These are phyloP conservation scores for Oedothorax gibbosus DNA, from an alignment of 1,140 invertebrate species.

Conservation along the genomic window DNA sequence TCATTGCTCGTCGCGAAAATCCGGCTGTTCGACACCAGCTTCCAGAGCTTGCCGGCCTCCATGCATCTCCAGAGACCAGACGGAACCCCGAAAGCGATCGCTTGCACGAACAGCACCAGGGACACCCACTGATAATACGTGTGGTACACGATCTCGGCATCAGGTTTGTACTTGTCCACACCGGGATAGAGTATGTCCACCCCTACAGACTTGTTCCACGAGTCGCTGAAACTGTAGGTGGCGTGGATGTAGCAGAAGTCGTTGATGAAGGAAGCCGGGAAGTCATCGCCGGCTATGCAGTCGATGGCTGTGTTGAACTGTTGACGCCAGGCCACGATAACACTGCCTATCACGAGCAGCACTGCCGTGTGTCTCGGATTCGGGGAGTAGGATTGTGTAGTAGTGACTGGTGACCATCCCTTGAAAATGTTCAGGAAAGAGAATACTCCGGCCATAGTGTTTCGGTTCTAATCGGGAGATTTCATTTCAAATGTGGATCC, in stretches of 20 bases:
- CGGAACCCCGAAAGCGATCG: slow-evolving; percentile 91
- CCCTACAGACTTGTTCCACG: slow-evolving; percentile 70
- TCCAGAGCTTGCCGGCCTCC: slow-evolving; percentile 64
- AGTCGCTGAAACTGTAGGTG: slow-evolving; percentile 72
- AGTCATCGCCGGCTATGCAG: slow-evolving; percentile 63
- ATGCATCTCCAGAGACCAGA: slow-evolving; percentile 90
- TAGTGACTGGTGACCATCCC: too few relatives aligned
- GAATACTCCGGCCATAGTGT: too few relatives aligned
- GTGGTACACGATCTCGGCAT: slow-evolving; percentile 75
- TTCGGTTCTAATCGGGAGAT: too few relatives aligned
- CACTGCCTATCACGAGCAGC: slow-evolving; percentile 87
- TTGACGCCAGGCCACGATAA: slow-evolving; percentile 89
- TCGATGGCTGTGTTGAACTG: slow-evolving; percentile 65
- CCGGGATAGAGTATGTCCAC: slow-evolving; percentile 64
- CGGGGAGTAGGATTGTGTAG: too few relatives aligned
- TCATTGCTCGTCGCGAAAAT: slow-evolving; percentile 81
- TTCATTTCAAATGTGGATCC: too few relatives aligned
- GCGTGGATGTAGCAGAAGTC: slow-evolving; percentile 65
- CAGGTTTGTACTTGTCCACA: slow-evolving; percentile 60
- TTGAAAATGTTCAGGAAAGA: too few relatives aligned
- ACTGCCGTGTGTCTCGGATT: slow-evolving; percentile 76
- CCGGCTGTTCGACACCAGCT: slow-evolving; percentile 70
- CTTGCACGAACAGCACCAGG: slow-evolving; percentile 92
- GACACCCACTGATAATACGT: slow-evolving; percentile 97
- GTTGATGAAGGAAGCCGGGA: slow-evolving; percentile 63